Conservation (phyloP, 2,888 invertebrate species). For the Nemurella pictetii region DNA sequence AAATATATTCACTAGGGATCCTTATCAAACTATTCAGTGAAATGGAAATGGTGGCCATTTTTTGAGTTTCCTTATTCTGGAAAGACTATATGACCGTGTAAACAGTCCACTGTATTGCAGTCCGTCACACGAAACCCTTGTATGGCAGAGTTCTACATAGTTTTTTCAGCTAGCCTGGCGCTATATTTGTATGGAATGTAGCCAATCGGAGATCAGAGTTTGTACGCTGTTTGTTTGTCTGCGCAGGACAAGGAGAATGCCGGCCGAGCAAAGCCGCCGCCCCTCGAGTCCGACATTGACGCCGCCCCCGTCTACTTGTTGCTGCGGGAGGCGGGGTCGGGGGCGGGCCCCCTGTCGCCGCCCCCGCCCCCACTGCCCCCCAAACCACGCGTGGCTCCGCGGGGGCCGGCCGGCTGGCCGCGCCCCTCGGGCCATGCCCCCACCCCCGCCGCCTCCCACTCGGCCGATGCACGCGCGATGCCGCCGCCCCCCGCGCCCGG, state of each 20-base stretch:
- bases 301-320: background rate
- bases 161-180: too few relatives aligned
- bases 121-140: too few relatives aligned
- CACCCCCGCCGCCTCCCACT: background rate
- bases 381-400: background rate
- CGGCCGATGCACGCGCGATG: background rate
- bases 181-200: too few relatives aligned
- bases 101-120: too few relatives aligned
- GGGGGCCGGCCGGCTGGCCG: background rate
- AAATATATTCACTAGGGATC: too few relatives aligned
- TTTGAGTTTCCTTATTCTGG: too few relatives aligned
- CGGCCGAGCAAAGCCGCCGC: slow-evolving; percentile 38
- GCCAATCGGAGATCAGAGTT: too few relatives aligned
- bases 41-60: too few relatives aligned
- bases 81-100: too few relatives aligned
- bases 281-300: background rate
- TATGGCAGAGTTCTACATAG: too few relatives aligned
- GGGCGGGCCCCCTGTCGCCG: background rate
- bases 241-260: slow-evolving; percentile 57
- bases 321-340: background rate
- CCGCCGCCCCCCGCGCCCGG: slow-evolving; percentile 9
- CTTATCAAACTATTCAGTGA: too few relatives aligned
- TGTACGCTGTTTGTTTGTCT: slow-evolving; percentile 35
- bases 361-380: background rate
- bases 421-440: background rate